Evolutionary conservation across 1,140 invertebrate species (phyloP), one percentile per base, ranked within the genome.

Genomic region (Orussus abietinus): DNA sequence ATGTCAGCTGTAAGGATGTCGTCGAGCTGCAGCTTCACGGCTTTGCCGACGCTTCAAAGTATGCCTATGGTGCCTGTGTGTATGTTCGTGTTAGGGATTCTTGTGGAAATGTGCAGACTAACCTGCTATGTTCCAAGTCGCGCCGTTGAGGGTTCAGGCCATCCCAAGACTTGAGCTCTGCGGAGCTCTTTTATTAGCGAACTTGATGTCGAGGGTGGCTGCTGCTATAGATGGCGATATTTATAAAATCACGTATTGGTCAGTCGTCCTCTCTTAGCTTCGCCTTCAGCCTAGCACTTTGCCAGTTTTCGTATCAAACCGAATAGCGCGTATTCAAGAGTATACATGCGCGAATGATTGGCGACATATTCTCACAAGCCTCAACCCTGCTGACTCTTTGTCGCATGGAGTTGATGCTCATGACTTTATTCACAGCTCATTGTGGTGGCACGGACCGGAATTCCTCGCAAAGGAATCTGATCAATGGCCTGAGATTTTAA

Each of bases 221-320:
- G 18, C 36, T 7, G 26, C 52, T 5, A 51, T 70, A 12, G 35
- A 50, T 13, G 33, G 62, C 18, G 32, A 47, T 5, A 47, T 68
- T 29, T 15, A 29, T 1, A 33, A 58, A 4, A 44, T 60, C 2
- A 53, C 47, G 31, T 66, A 75, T 40, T 72, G 68, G 2, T 69
- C 60, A 0, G 61, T 73, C 1, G 64, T 67, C 1, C 36, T 74
- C 12, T 47, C 49, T 4, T 74, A 70, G 70, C 42, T 72, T 15
- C 48, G 41, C 5, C 53, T 53, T 10, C 42, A 43, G 11, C 59
- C 70, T 13, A 54, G 49, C 42, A 30, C 38, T 25, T 59, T 60
- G 45, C 68, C 63, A 42, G 60, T 61, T 0, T 75, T 69, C 33
- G 62, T 68, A 1, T 53, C 56, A 3, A 74, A 74, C 59, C 26